These are phyloP conservation scores for Phyllostomus discolor DNA, from an alignment of 2,113 vertebrate species.

Conservation along the genomic window DNA sequence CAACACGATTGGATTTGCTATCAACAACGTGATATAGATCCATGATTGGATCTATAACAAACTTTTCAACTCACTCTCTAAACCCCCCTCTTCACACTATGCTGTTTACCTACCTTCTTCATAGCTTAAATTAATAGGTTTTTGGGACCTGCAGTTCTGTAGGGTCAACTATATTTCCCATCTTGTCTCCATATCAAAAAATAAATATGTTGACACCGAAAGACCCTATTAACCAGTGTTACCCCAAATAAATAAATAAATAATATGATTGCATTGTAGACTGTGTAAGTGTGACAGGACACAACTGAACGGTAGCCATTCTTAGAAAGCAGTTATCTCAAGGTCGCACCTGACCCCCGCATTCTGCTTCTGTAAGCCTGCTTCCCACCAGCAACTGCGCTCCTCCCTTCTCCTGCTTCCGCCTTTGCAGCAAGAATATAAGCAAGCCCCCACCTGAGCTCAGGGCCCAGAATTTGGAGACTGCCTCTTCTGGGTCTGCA, in stretches of 20 bases:
- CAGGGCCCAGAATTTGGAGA: no score
- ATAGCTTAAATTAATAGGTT: not conserved
- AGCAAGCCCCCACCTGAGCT: no score
- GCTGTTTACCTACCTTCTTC: slow-evolving; percentile 30
- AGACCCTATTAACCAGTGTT: not conserved
- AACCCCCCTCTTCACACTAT: not conserved
- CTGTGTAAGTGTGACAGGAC: not conserved
- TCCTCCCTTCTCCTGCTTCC: no score
- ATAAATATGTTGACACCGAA: not conserved
- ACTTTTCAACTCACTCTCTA: not conserved
- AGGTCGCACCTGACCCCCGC: no score
- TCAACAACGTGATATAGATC: no score
- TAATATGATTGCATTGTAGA: not conserved
- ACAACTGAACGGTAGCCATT: no score
- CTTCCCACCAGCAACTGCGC: no score
- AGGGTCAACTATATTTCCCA: not conserved
- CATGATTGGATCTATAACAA: not conserved
- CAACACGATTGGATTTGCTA: not conserved
- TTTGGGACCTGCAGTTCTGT: not conserved
- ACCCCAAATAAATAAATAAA: not conserved
- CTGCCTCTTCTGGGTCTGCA: no score
- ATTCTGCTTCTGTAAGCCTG: no score
- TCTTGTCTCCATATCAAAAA: not conserved
- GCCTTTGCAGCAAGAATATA: no score
- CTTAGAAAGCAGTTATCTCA: no score